Evolutionary conservation across 2,888 invertebrate species (phyloP), one percentile per base, ranked within the genome.

Genomic region (Lochmaea crataegi): DNA sequence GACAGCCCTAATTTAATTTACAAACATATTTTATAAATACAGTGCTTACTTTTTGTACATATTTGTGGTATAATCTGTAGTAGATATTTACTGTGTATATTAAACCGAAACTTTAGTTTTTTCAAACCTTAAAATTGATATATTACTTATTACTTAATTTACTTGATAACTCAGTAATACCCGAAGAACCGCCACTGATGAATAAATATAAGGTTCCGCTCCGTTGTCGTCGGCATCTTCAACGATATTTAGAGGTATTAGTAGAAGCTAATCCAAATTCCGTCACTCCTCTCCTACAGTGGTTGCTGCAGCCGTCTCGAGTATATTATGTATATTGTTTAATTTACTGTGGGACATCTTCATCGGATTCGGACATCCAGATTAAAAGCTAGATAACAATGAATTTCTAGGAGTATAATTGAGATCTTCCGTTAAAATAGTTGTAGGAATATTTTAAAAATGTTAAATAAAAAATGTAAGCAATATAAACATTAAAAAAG

Each of bases 141-240:
- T 57, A 18, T 56, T 4, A 57, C 57, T n/a, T n/a, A n/a, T n/a
- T 12, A 22, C 5, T 12, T 12, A 26, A 14, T 32, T 58, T 14
- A 45, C 45, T 32, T 60, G 2, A 38, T 60, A 60, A 14, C 60
- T 1, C 10, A 57, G 22, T 2, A 18, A 57, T 57, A 9, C 38
- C 32, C 10, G 7, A 42, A 1, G 18, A 18, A 2, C 16, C 61
- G 61, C 38, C 42, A 18, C 16, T 69, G 68, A 18, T 22, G 26
- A 26, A 67, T 45, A 42, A 58, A 58, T 58, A 22, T 57, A 45
- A 58, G 26, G 41, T 38, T 16, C 41, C 22, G 16, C 41, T n/a
- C 53, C 60, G 18, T 61, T 60, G 73, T 68, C 73, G 73, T 68
- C 73, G 73, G 73, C 65, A 65, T 61, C 73, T 61, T 73, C 73